Percentiles rank a stretch among this genome's conserved stretches.
These are phyloP conservation scores for Delphinus delphis DNA, from an alignment of 2,113 vertebrate species.

Conservation along the genomic window DNA sequence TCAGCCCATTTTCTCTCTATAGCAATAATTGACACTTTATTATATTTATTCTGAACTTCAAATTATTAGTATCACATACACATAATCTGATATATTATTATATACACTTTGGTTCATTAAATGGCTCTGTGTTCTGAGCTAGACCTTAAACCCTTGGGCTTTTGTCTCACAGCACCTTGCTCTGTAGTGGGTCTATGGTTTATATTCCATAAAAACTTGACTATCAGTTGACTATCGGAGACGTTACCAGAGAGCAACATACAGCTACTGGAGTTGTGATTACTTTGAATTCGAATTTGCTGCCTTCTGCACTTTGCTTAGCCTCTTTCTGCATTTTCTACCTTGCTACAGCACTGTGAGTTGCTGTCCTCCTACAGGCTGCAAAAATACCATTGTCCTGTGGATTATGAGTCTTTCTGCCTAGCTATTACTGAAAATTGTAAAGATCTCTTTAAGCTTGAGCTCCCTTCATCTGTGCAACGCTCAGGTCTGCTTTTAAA, in stretches of 20 bases:
- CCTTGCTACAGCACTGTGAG: not conserved
- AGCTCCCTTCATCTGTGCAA: not conserved
- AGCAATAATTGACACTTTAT: not conserved
- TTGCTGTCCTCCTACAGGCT: not conserved
- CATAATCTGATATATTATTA: not conserved
- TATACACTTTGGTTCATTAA: not conserved
- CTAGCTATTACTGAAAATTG: not conserved
- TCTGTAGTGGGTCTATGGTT: not conserved
- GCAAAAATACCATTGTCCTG: not conserved
- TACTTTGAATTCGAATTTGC: not conserved
- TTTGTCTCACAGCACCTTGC: not conserved
- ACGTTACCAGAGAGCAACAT: not conserved
- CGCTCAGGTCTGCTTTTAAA: not conserved
- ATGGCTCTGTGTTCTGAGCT: not conserved
- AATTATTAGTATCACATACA: not conserved
- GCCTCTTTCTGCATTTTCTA: not conserved
- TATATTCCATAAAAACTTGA: not conserved
- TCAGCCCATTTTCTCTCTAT: not conserved
- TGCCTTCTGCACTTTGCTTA: not conserved
- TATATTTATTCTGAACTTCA: not conserved
- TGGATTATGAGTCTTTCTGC: not conserved
- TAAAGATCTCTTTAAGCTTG: not conserved
- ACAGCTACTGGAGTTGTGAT: not conserved
- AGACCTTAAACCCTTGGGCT: not conserved
- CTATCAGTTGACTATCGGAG: not conserved